Percentiles rank a stretch among this genome's conserved stretches.
Evolutionary conservation across 1,140 invertebrate genomes (phyloP).

Genomic region (Magallana angulata): DNA sequence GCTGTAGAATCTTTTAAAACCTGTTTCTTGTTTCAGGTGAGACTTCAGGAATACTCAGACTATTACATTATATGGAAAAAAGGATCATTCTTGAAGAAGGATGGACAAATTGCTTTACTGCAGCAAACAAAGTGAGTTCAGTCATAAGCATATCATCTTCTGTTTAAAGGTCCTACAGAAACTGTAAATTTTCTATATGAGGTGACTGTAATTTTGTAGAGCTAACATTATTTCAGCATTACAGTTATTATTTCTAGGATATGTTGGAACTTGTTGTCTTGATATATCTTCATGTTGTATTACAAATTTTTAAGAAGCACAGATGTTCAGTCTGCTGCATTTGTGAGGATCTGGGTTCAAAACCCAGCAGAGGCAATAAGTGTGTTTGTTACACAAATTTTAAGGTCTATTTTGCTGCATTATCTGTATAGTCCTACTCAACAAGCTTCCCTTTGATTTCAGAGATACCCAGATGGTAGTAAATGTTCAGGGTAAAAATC

Average conservation of each 20-base stretch:
- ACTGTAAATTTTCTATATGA: no score
- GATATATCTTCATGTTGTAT: no score
- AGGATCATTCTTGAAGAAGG: slow-evolving; percentile 75
- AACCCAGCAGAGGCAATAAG: neutral
- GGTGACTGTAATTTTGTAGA: no score
- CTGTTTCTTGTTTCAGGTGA: slow-evolving; percentile 63
- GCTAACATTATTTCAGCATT: no score
- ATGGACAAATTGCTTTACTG: slow-evolving; percentile 74
- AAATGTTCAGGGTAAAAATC: slow-evolving; percentile 74
- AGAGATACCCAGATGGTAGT: slow-evolving; percentile 74
- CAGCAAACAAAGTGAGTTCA: slow-evolving; percentile 63
- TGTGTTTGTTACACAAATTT: neutral
- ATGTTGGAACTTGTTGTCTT: no score
- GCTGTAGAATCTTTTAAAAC: neutral
- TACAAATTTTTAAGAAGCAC: no score
- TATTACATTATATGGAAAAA: slow-evolving; percentile 75
- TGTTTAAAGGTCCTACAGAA: no score
- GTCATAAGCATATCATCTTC: no score
- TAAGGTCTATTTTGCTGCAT: no score
- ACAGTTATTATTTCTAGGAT: no score
- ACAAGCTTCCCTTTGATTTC: neutral
- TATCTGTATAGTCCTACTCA: no score
- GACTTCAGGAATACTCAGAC: slow-evolving; percentile 75
- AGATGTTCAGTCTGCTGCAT: neutral
- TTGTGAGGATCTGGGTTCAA: neutral